These are phyloP conservation scores for Caenorhabditis sp. DNA, from an alignment of 2,888 invertebrate species.

Conservation along the genomic window DNA sequence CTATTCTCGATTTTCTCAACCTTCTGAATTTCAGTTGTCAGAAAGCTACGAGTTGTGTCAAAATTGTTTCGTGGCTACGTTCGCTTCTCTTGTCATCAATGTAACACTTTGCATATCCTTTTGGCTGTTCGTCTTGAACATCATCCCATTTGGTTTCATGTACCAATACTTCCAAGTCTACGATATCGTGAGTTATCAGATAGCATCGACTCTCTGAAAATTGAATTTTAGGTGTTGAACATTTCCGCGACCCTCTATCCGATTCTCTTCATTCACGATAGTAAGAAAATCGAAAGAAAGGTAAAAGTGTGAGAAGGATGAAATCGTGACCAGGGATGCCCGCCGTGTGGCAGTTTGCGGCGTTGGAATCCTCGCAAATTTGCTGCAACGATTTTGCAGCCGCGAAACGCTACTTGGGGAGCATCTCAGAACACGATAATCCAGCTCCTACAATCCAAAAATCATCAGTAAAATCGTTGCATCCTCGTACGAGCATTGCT, in stretches of 20 bases:
- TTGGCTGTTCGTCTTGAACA: constrained; percentile 7
- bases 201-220: no score
- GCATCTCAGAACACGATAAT: no score
- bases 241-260: constrained; percentile 17
- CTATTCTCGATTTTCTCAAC: no score
- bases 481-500: no score
- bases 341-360: no score
- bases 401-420: no score
- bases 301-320: neutral
- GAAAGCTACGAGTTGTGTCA: constrained; percentile 31
- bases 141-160: constrained; percentile 7
- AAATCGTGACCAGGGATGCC: neutral
- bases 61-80: neutral
- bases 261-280: neutral
- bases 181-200: neutral
- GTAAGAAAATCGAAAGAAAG: neutral
- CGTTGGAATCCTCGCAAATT: no score
- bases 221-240: neutral
- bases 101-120: neutral
- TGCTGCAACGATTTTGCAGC: no score
- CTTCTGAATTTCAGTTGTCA: constrained; percentile 22
- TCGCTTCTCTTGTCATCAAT: neutral
- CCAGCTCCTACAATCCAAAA: no score
- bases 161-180: constrained; percentile 16
- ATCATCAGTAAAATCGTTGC: no score